phyloP scores from a whole-genome alignment of 2,888 invertebrate species.

The Plagiodera versicolora region DNA sequence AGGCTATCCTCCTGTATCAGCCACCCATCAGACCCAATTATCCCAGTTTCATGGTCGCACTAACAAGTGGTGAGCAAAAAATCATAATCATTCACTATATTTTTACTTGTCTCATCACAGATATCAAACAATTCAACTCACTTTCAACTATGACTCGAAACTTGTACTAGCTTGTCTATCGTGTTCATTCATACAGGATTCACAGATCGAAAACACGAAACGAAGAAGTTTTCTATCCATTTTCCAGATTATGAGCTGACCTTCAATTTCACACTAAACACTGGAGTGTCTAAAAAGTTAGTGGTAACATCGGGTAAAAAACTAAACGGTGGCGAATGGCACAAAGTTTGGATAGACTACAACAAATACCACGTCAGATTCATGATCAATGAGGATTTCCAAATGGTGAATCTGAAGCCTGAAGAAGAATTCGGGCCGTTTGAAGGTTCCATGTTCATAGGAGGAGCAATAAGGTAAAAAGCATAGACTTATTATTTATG shows the following conservation, averaged over 20 bases:
- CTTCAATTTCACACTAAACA: constrained; percentile 87
- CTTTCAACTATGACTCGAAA: no score
- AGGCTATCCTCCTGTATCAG: constrained; percentile 87
- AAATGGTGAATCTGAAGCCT: constrained; percentile 81
- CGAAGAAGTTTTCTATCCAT: constrained; percentile 6
- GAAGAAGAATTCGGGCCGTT: constrained; percentile 91
- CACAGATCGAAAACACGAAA: no score
- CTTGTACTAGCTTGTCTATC: no score
- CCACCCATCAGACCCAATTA: constrained; percentile 86
- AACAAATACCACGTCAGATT: constrained; percentile 91
- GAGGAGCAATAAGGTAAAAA: constrained; percentile 90
- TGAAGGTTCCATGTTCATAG: constrained; percentile 92
- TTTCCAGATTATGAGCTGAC: constrained; percentile 77
- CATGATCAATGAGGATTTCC: constrained; percentile 87
- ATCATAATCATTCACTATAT: not conserved
- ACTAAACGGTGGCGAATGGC: constrained; percentile 93
- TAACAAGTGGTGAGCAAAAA: constrained; percentile 70
- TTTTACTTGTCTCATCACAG: no score
- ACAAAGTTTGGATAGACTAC: constrained; percentile 94
- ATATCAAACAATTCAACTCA: no score
- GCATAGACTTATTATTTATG: no score
- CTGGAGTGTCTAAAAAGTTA: constrained; percentile 77
- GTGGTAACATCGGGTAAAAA: constrained; percentile 81
- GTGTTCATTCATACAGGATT: no score
- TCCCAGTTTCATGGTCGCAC: constrained; percentile 89